A percentile compares a stretch with the other conserved stretches of the same genome.
Evolutionary conservation across 1,140 invertebrate genomes (phyloP).

Genomic region (Macrocentrus cingulum): DNA sequence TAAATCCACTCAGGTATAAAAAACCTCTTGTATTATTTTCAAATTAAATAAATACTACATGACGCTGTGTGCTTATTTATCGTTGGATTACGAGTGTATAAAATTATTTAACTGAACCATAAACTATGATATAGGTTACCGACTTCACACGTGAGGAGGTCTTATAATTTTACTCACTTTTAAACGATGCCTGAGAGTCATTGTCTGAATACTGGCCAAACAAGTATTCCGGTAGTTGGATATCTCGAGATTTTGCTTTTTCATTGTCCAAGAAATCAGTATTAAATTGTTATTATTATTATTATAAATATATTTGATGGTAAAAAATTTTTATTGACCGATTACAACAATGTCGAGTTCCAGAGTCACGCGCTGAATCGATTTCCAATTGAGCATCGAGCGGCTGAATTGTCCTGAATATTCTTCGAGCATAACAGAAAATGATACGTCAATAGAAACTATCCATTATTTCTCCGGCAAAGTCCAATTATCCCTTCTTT

Average conservation of each 20-base stretch:
- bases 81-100: no score
- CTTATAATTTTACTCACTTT: slow-evolving; percentile 32
- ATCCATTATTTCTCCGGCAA: slow-evolving; percentile 26
- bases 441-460: slow-evolving; percentile 24
- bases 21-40: slow-evolving; percentile 10
- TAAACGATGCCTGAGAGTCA: neutral
- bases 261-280: no score
- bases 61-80: neutral
- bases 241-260: no score
- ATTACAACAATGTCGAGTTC: neutral
- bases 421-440: slow-evolving; percentile 32
- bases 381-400: slow-evolving; percentile 7
- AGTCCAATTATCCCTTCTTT: slow-evolving; percentile 16
- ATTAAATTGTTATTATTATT: no score
- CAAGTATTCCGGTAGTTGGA: no score
- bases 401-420: slow-evolving; percentile 26
- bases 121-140: slow-evolving; percentile 35
- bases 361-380: slow-evolving; percentile 3
- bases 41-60: slow-evolving; percentile 4
- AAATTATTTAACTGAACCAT: no score
- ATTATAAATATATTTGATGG: no score
- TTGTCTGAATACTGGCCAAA: neutral
- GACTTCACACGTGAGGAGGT: slow-evolving; percentile 40
- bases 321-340: no score
- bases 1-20: slow-evolving; percentile 9